Evolutionary conservation across 1,140 invertebrate genomes (phyloP).

Genomic region (Papilio xuthus): DNA sequence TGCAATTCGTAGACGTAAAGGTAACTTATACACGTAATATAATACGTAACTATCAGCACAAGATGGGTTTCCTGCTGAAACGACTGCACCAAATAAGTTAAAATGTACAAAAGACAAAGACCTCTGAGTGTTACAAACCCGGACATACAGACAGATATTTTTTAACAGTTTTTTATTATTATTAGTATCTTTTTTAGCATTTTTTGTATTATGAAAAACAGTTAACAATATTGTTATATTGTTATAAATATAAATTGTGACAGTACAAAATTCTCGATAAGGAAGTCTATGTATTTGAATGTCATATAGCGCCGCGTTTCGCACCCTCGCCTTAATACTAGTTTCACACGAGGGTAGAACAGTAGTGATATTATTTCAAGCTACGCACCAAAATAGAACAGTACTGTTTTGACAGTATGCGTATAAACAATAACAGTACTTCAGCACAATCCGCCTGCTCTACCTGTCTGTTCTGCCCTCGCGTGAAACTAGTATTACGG

Average conservation of each 20-base stretch:
- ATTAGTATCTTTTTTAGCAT: neutral
- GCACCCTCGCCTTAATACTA: neutral
- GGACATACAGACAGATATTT: neutral
- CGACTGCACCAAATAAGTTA: too few relatives aligned
- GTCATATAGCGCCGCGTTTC: neutral
- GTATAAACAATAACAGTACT: too few relatives aligned
- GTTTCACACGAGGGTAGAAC: too few relatives aligned
- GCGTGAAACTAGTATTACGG: neutral
- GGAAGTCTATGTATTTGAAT: slow-evolving; percentile 9
- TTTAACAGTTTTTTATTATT: neutral
- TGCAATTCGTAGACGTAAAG: neutral
- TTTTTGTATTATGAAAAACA: slow-evolving; percentile 3
- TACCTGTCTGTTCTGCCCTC: too few relatives aligned
- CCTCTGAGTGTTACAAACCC: neutral
- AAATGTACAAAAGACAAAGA: too few relatives aligned
- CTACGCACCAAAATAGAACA: too few relatives aligned
- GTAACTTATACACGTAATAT: neutral
- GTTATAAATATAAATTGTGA: slow-evolving; percentile 12
- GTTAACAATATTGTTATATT: neutral
- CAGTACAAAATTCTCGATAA: slow-evolving; percentile 8
- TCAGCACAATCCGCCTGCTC: too few relatives aligned
- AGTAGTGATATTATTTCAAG: too few relatives aligned
- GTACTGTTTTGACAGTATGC: too few relatives aligned
- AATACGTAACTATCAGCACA: too few relatives aligned
- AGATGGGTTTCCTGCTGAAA: too few relatives aligned